These are phyloP conservation scores for Tinamus major DNA, from an alignment of 2,797 vertebrate species.

Conservation along the genomic window DNA sequence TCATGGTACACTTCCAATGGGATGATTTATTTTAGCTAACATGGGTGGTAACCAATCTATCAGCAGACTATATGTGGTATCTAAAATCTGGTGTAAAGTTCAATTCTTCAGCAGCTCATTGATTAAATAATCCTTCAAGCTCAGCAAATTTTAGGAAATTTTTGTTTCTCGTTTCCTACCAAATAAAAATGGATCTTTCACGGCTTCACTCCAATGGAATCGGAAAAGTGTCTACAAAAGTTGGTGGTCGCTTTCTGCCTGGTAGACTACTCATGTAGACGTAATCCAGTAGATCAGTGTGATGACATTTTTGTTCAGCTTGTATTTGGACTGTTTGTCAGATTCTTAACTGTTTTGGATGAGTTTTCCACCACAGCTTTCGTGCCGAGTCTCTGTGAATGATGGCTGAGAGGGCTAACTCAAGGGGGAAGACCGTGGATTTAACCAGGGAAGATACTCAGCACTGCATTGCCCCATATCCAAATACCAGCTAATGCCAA, in stretches of 20 bases:
- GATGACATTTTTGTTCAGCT: neutral
- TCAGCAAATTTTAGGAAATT: neutral
- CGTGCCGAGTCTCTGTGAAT: neutral
- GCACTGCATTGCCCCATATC: neutral
- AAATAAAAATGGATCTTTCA: neutral
- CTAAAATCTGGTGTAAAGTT: neutral
- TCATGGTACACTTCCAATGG: neutral
- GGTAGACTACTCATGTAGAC: fast-evolving
- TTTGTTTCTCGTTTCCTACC: neutral
- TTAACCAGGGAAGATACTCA: neutral
- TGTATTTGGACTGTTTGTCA: neutral
- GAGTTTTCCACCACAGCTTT: neutral
- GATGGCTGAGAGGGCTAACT: fast-evolving
- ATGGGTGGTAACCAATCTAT: neutral
- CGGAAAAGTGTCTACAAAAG: neutral
- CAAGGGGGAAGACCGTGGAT: neutral
- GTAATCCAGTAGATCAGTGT: fast-evolving
- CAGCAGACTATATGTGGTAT: neutral
- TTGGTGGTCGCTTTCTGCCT: neutral
- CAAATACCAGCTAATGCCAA: neutral
- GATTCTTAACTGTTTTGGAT: neutral
- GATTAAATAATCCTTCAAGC: neutral
- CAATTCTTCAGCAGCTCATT: neutral
- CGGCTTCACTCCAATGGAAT: neutral
- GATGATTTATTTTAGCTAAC: neutral